Evolutionary conservation across 2,888 invertebrate genomes (phyloP).

Genomic region (Ashinkailepas kermadecensis): DNA sequence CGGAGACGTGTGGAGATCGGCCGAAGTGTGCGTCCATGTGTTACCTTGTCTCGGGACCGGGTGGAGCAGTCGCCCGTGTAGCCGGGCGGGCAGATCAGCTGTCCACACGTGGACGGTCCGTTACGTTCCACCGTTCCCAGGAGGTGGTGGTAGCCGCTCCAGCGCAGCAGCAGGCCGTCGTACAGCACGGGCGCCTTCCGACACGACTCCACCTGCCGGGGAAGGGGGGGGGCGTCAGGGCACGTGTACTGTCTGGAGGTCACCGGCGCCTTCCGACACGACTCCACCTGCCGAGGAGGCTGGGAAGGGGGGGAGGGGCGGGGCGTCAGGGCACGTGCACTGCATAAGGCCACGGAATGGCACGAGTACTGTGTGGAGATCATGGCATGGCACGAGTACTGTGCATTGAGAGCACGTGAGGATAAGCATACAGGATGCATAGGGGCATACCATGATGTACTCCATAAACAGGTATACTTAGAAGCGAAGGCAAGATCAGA

Average conservation of each 20-base stretch:
- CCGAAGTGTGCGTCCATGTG: too few relatives aligned
- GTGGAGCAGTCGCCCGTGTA: slow-evolving; percentile 83
- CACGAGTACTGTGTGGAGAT: too few relatives aligned
- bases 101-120: slow-evolving; percentile 86
- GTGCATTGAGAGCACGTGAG: too few relatives aligned
- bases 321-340: too few relatives aligned
- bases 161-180: slow-evolving; percentile 73
- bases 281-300: background rate
- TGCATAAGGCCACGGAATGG: too few relatives aligned
- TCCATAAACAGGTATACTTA: too few relatives aligned
- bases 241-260: background rate
- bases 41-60: slow-evolving; percentile 56
- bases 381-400: too few relatives aligned
- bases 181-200: slow-evolving; percentile 85
- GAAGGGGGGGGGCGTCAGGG: background rate
- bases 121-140: slow-evolving; percentile 82
- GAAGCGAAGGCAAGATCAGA: too few relatives aligned
- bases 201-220: slow-evolving; percentile 61
- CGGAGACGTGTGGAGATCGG: too few relatives aligned
- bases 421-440: too few relatives aligned
- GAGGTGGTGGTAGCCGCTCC: slow-evolving; percentile 87
- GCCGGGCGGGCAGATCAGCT: slow-evolving; percentile 77
- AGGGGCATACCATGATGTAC: too few relatives aligned
- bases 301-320: too few relatives aligned
- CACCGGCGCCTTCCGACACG: background rate